A percentile compares a stretch with the other conserved stretches of the same genome.
Evolutionary conservation across 2,888 invertebrate species (phyloP).

Genomic region (Blastobasis lacticolella): DNA sequence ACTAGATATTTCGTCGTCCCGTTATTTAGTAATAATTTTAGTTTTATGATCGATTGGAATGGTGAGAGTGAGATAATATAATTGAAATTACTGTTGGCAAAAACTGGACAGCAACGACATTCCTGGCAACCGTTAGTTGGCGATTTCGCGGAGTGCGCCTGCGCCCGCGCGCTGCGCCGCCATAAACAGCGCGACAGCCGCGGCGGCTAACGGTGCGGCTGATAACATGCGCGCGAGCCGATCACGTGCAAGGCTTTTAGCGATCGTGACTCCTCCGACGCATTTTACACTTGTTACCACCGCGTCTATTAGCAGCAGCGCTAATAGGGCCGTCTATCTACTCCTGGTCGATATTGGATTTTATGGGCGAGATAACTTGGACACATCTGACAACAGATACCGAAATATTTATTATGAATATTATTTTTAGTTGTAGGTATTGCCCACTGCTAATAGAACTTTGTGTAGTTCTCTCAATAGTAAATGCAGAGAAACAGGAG

Average conservation of each 20-base stretch:
- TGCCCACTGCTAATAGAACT: no score
- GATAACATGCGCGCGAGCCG: constrained; percentile 29
- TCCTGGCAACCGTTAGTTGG: constrained; percentile 63
- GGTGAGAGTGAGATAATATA: constrained; percentile 41
- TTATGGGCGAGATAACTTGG: no score
- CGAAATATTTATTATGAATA: no score
- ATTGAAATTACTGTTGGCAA: constrained; percentile 46
- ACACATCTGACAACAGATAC: no score
- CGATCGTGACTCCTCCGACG: constrained; percentile 7
- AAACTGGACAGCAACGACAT: constrained; percentile 59
- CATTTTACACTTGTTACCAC: constrained; percentile 1
- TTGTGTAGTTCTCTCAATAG: no score
- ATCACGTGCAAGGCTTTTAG: constrained; percentile 28
- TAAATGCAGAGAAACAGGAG: no score
- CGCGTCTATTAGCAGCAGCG: no score
- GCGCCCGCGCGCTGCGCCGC: constrained; percentile 19
- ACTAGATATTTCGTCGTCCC: constrained; percentile 18
- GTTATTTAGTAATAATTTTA: constrained; percentile 31
- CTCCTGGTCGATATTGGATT: no score
- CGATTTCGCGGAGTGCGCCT: constrained; percentile 34
- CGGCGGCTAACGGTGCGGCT: constrained; percentile 36
- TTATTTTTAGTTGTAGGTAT: no score
- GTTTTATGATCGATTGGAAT: constrained; percentile 37
- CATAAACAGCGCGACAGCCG: constrained; percentile 15
- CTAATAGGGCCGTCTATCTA: no score